Evolutionary conservation across 1,140 invertebrate species (phyloP), one percentile per base, ranked within the genome.

Genomic region (Zaprionus ornatus): DNA sequence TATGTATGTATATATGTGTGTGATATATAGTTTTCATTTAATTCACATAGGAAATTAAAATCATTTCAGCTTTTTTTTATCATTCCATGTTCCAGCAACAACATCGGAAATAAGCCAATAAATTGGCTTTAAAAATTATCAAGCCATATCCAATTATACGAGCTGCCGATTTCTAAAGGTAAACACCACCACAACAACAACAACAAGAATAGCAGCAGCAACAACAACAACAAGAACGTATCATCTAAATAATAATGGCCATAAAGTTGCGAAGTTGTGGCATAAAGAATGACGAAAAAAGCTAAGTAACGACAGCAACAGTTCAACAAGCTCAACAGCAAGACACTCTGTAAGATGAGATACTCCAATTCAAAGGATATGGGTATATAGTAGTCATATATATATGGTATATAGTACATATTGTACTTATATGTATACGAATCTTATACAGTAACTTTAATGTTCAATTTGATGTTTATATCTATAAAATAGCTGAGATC

Each of bases 41-140:
- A 17, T 17, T 37, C 13, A 12, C 1, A 15, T 37, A 13, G 35
- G 13, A 17, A n/a, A 37, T 37, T 37, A 13, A 1, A 37, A 4
- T 37, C 35, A 9, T 15, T 37, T 5, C 35, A 45, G 40, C 45
- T 19, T 3, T 29, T 32, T 27, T 32, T 32, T 0, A 32, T 9
- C 29, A 32, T 32, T 32, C 29, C 29, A 32, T 32, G 9, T 32
- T 2, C 29, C 9, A 10, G 27, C 29, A 45, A 37, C 23, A 54
- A 42, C 48, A 68, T 56, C 37, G 45, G 48, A 64, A 42, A 27
- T 65, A 52, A 37, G 48, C 59, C 57, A 78, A 78, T 74, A 80
- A 79, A 81, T 86, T 82, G 82, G 79, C 82, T 67, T 73, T 81
- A 40, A 69, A 72, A 77, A 59, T 37, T 86, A 79, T 86, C 76